phyloP scores from a whole-genome alignment of 2,113 vertebrate genomes.

The Mustelus asterias region DNA sequence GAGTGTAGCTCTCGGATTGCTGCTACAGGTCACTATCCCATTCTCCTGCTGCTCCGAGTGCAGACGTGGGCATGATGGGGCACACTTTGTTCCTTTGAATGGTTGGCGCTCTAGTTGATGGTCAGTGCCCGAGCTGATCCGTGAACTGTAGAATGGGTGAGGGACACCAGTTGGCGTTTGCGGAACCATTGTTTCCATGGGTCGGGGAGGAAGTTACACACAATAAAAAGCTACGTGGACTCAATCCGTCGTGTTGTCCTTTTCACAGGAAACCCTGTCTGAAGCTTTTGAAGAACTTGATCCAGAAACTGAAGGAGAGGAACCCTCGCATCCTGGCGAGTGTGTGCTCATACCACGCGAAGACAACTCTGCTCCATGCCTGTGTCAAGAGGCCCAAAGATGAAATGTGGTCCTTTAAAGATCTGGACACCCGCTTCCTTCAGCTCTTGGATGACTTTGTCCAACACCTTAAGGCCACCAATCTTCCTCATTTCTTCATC shows the following conservation, averaged over 20 bases:
- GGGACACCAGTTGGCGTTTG: too few species aligned
- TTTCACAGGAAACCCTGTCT: conserved; percentile 68
- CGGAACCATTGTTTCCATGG: not conserved
- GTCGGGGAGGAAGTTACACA: not conserved
- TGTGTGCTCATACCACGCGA: conserved; percentile 72
- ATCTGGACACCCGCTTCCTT: conserved; percentile 60
- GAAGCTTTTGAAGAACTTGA: conserved; percentile 75
- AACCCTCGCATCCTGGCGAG: conserved; percentile 51
- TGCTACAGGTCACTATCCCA: not conserved
- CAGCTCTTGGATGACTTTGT: conserved; percentile 56
- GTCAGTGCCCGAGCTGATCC: not conserved
- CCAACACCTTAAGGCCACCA: conserved; percentile 43
- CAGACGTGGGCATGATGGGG: not conserved
- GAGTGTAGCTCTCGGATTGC: not conserved
- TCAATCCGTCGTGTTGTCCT: not conserved
- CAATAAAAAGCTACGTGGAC: not conserved
- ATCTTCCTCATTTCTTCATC: conserved; percentile 72
- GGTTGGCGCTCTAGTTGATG: not conserved
- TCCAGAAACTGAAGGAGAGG: conserved; percentile 60
- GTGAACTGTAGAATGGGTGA: not conserved
- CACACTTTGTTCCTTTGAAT: not conserved
- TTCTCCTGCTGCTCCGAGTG: not conserved
- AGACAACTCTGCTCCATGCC: conserved; percentile 68
- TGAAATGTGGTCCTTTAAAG: conserved; percentile 49
- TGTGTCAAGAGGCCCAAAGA: conserved; percentile 56